These are phyloP conservation scores for Chloropsis cyanopogon DNA, from an alignment of 2,113 vertebrate species.

Conservation along the genomic window DNA sequence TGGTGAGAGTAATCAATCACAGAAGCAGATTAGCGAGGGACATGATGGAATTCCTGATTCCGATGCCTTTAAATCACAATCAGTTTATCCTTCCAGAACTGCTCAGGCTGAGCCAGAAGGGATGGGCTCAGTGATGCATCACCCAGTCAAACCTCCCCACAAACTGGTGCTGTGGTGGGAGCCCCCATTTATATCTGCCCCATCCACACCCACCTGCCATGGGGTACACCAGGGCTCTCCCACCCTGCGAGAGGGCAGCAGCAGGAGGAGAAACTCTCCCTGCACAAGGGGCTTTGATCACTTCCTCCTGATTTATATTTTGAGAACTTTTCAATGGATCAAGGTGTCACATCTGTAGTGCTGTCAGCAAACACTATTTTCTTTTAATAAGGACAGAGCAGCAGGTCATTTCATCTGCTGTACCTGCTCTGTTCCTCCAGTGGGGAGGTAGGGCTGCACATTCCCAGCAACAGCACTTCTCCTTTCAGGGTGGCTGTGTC, in stretches of 20 bases:
- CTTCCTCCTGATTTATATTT: not conserved
- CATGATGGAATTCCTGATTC: conserved; percentile 2
- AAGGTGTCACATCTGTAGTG: not conserved
- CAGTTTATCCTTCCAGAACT: not conserved
- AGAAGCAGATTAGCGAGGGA: not conserved
- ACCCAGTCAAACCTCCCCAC: not conserved
- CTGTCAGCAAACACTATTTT: conserved; percentile 23
- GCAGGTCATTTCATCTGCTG: not conserved
- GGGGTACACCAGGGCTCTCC: not conserved
- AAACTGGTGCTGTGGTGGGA: fast-evolving
- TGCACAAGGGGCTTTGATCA: fast-evolving
- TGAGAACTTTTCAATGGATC: not conserved
- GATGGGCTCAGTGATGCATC: not conserved
- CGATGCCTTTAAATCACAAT: not conserved
- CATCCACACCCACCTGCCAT: fast-evolving
- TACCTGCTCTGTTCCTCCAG: not conserved
- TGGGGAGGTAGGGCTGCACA: not conserved
- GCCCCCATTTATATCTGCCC: not conserved
- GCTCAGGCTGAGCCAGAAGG: not conserved
- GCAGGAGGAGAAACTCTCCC: not conserved
- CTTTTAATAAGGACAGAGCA: not conserved
- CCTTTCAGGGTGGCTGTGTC: not conserved
- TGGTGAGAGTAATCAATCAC: conserved; percentile 18
- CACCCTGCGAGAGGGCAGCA: not conserved
- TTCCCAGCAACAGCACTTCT: not conserved